Conservation (phyloP, 1,140 invertebrate genomes). For the Hylyphantes graminicola region DNA sequence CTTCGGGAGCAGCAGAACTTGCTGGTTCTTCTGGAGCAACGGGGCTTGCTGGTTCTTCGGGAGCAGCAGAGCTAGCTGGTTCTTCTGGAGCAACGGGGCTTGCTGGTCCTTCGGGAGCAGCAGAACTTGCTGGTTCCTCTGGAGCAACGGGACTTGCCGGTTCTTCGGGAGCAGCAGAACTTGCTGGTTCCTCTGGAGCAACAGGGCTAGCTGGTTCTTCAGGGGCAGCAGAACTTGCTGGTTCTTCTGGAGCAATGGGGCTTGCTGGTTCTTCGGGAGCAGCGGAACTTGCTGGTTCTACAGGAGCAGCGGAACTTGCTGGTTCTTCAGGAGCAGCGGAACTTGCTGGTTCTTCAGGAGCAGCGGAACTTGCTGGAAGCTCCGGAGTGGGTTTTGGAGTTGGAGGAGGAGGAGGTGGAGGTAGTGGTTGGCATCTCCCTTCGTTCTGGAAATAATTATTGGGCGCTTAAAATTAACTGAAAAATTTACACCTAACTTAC, state of each 20-base stretch:
- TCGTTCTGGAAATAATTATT: constrained; percentile 3
- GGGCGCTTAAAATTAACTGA: too few relatives aligned
- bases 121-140: neutral
- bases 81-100: constrained; percentile 6
- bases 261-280: neutral
- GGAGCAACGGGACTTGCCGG: constrained; percentile 2
- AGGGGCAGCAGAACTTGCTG: neutral
- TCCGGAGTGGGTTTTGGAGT: constrained; percentile 27
- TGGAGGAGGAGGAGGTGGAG: constrained; percentile 33
- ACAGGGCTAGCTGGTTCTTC: too few relatives aligned
- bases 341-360: constrained; percentile 6
- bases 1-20: neutral
- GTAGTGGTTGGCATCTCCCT: constrained; percentile 19
- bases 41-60: neutral
- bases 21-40: constrained; percentile 11
- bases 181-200: constrained; percentile 6
- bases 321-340: constrained; percentile 7
- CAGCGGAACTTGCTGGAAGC: neutral
- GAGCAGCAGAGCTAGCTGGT: neutral
- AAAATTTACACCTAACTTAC: too few relatives aligned
- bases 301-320: constrained; percentile 11
- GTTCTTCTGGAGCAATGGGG: neutral
- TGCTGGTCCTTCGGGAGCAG: neutral
- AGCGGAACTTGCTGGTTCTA: neutral
- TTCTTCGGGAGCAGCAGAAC: constrained; percentile 8